Base-by-base conservation (phyloP, 1,140 invertebrate genomes). In the Heliconius eleuchia region DNA sequence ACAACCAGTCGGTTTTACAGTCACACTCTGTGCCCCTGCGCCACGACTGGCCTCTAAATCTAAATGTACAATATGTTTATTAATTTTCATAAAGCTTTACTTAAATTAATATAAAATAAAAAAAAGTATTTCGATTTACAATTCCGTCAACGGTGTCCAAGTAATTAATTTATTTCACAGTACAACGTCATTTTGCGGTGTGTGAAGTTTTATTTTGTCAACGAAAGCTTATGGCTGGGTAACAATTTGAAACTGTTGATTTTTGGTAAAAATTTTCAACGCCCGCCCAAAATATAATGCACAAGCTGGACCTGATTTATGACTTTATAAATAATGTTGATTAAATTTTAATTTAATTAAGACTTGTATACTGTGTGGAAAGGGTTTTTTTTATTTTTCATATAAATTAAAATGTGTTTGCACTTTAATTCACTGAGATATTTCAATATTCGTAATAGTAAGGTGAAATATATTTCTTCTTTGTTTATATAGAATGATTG, bases 111-210 rank as follows among this genome's bases (percentile, higher is more conserved):
- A 16, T 50, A 52, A 16, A 52, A 18, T 18, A 46, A 8, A 57
- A 57, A 57, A 66, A 60, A 52, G 73, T 30, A 72, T 81, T 74
- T 78, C 27, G 70, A 42, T 66, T 73, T 39, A 81, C 82, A 79
- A 81, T 83, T 83, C 78, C 77, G 74, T 77, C 78, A 72, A 73
- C 80, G 76, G 37, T 77, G 78, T 76, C 27, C 84, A 74, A 85
- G 84, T 88, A 88, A 88, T 89, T 87, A 87, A 88, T 88, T 83
- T 85, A 84, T 85, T 87, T 82, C 83, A 70, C 52, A 81, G 82
- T 85, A 79, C 84, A 78, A 77, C 79, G 72, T 80, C 75, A 79
- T 84, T 80, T 75, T 74, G 79, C 57, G 78, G 80, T 81, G 71
- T 76, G 72, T 72, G 77, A 83, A 78, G 83, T 83, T 85, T 85